Evolutionary conservation across 2,888 invertebrate species (phyloP).

Genomic region (Polydrusus pterygomalis): DNA sequence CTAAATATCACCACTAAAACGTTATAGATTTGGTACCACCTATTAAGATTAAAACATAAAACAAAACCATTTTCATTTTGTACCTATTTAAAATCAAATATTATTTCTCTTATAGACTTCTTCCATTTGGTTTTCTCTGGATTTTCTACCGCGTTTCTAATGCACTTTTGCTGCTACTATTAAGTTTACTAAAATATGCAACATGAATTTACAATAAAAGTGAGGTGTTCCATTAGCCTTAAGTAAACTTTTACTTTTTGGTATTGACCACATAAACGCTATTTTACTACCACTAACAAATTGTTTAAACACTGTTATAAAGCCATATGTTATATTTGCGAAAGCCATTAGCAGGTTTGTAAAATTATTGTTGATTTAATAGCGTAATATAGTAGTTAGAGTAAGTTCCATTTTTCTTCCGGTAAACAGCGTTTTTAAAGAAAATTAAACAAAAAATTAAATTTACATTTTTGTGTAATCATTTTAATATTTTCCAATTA

Average conservation of each 20-base stretch:
- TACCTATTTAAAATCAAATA: no score
- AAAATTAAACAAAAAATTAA: no score
- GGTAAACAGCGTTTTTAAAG: no score
- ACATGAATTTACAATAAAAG: conserved; percentile 13
- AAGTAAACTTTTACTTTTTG: conserved; percentile 32
- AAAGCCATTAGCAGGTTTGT: conserved; percentile 7
- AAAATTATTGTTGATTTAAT: neutral
- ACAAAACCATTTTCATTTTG: no score
- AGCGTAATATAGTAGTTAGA: neutral
- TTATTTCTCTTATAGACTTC: neutral
- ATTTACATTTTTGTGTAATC: no score
- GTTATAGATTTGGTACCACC: no score
- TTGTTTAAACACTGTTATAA: conserved; percentile 3
- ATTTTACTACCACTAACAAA: neutral
- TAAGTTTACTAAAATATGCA: conserved; percentile 1
- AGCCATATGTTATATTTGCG: neutral
- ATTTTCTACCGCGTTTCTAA: neutral
- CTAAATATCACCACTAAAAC: no score
- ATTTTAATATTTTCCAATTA: no score
- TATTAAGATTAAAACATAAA: no score
- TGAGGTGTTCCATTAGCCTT: conserved; percentile 3
- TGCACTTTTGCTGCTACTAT: conserved; percentile 3
- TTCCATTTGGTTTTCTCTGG: neutral
- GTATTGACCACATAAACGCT: conserved; percentile 4
- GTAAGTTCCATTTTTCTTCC: no score